phyloP scores from a whole-genome alignment of 2,113 vertebrate genomes.

The Hippocampus zosterae region DNA sequence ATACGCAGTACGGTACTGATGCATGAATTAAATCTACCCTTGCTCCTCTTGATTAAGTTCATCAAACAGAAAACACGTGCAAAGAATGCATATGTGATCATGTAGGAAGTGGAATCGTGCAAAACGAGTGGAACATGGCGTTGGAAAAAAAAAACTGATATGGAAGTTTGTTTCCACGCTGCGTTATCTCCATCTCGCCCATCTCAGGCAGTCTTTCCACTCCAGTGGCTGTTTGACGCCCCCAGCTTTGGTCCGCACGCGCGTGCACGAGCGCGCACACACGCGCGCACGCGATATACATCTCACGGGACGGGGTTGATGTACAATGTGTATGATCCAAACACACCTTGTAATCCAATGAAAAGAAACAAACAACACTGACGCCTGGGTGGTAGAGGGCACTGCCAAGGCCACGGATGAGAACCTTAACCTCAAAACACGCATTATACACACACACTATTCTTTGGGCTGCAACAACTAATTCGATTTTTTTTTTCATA shows the following conservation, averaged over 20 bases:
- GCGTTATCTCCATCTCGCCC: slow-evolving; percentile 68
- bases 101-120: slow-evolving; percentile 3
- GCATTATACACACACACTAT: background rate
- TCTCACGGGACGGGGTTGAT: slow-evolving; percentile 61
- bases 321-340: slow-evolving; percentile 63
- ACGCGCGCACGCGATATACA: background rate
- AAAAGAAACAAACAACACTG: slow-evolving; percentile 55
- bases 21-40: slow-evolving; percentile 63
- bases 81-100: background rate
- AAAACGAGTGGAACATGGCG: slow-evolving; percentile 31
- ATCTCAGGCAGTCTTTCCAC: slow-evolving; percentile 73
- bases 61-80: background rate
- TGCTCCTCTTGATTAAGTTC: slow-evolving; percentile 23
- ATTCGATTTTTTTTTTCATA: background rate
- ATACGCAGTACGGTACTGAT: slow-evolving; percentile 72
- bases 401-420: slow-evolving; percentile 58
- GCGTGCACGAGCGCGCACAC: background rate
- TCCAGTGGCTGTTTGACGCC: slow-evolving; percentile 64
- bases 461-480: background rate
- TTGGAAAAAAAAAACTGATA: slow-evolving; percentile 44
- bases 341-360: slow-evolving; percentile 68
- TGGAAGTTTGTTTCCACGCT: slow-evolving; percentile 68
- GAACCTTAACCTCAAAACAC: slow-evolving; percentile 27
- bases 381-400: slow-evolving; percentile 56
- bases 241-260: slow-evolving; percentile 42